phyloP scores from a whole-genome alignment of 2,113 vertebrate genomes.

The Xenus cinereus region DNA sequence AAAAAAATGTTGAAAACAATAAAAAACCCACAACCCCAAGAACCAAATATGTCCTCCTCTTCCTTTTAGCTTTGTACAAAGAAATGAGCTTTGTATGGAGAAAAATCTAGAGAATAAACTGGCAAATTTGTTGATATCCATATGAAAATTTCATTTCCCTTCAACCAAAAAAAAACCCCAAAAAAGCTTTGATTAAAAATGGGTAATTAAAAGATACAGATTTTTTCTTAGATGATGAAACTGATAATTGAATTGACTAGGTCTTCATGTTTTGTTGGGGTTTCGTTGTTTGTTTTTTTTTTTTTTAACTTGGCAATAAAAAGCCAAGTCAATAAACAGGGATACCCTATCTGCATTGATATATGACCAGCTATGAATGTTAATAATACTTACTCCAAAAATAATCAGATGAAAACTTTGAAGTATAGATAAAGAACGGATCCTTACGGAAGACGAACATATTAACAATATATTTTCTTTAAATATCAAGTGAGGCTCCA shows the following conservation, averaged over 20 bases:
- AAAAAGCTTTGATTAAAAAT: neutral
- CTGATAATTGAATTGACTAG: neutral
- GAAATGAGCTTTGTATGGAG: neutral
- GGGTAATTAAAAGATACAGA: neutral
- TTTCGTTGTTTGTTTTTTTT: too few relatives aligned
- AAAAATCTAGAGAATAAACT: neutral
- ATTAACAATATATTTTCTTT: neutral
- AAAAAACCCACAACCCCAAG: accelerated
- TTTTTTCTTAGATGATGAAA: neutral
- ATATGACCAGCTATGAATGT: neutral
- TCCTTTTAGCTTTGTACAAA: neutral
- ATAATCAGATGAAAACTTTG: neutral
- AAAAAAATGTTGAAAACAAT: neutral
- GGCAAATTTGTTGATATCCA: neutral
- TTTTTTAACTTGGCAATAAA: neutral
- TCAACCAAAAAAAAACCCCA: neutral
- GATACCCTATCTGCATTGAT: neutral
- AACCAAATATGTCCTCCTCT: neutral
- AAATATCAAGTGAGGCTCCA: neutral
- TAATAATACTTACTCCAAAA: neutral
- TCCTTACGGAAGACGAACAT: neutral
- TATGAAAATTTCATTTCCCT: neutral
- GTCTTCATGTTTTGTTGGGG: neutral
- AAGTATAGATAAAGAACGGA: neutral
- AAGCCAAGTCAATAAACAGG: neutral